Conservation (phyloP, 1,140 invertebrate species). For the Eueides isabella region DNA sequence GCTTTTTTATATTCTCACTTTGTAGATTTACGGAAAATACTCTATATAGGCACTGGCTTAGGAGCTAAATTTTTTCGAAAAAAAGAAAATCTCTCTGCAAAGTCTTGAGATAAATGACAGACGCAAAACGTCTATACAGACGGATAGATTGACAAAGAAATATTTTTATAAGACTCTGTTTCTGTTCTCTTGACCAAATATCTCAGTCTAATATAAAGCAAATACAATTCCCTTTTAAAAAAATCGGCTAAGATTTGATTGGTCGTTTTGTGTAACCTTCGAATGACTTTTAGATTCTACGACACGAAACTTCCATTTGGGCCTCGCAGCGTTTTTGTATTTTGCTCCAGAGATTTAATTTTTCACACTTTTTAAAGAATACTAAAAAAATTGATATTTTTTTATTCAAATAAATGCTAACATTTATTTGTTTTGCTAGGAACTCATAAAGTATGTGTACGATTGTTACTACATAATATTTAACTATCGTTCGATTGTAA, state of each 20-base stretch:
- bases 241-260: not conserved
- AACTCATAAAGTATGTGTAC: too few relatives aligned
- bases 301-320: conserved; percentile 1
- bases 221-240: not conserved
- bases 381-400: not conserved
- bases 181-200: not conserved
- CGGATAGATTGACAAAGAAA: too few relatives aligned
- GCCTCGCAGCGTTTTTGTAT: not conserved
- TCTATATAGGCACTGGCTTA: too few relatives aligned
- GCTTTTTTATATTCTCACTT: too few relatives aligned
- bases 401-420: not conserved
- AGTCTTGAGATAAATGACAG: too few relatives aligned
- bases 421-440: not conserved
- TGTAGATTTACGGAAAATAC: too few relatives aligned
- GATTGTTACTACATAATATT: too few relatives aligned
- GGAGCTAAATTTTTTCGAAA: too few relatives aligned
- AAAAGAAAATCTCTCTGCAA: too few relatives aligned
- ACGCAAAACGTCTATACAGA: too few relatives aligned
- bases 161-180: too few relatives aligned
- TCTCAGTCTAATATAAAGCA: not conserved
- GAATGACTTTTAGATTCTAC: conserved; percentile 10
- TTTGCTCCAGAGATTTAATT: not conserved
- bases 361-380: not conserved
- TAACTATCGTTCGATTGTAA: too few relatives aligned
- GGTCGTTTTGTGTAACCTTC: not conserved